These are phyloP conservation scores for Nasalis larvatus DNA, from an alignment of 2,113 vertebrate species.

Conservation along the genomic window DNA sequence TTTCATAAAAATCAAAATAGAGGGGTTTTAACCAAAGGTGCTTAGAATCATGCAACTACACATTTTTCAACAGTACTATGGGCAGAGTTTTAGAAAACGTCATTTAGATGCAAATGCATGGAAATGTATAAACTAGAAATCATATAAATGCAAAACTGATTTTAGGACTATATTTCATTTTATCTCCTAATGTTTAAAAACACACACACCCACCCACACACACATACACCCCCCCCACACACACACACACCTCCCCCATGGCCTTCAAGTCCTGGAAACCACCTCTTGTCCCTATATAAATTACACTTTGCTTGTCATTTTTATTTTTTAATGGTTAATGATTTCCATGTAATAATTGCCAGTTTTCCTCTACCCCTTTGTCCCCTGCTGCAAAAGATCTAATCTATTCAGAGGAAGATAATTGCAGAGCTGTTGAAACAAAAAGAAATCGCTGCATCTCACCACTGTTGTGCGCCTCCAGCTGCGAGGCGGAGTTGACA, in stretches of 20 bases:
- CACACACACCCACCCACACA: background rate
- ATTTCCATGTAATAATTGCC: slow-evolving; percentile 76
- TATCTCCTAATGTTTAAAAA: background rate
- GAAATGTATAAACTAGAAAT: background rate
- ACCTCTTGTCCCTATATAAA: slow-evolving; percentile 14
- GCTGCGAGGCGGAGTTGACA: slow-evolving; percentile 97
- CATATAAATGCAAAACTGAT: background rate
- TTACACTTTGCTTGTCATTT: slow-evolving; percentile 70
- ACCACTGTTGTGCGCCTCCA: slow-evolving; percentile 99
- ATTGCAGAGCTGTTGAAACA: slow-evolving; percentile 78
- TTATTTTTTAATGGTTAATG: slow-evolving; percentile 77
- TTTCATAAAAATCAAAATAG: background rate
- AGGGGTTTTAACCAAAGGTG: background rate
- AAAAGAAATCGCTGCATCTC: slow-evolving; percentile 79
- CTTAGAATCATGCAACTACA: background rate
- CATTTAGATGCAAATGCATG: background rate
- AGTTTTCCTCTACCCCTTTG: slow-evolving; percentile 70
- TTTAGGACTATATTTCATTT: background rate
- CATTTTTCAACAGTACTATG: background rate
- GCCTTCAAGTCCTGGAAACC: slow-evolving; percentile 31
- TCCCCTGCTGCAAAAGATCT: slow-evolving; percentile 80
- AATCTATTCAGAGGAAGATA: slow-evolving; percentile 80
- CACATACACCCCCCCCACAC: background rate
- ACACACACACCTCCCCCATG: background rate
- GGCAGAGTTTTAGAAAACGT: background rate